A percentile compares a stretch with the other conserved stretches of the same genome.
Conservation (phyloP, 2,113 vertebrate species). For the Brachyistius frenatus region DNA sequence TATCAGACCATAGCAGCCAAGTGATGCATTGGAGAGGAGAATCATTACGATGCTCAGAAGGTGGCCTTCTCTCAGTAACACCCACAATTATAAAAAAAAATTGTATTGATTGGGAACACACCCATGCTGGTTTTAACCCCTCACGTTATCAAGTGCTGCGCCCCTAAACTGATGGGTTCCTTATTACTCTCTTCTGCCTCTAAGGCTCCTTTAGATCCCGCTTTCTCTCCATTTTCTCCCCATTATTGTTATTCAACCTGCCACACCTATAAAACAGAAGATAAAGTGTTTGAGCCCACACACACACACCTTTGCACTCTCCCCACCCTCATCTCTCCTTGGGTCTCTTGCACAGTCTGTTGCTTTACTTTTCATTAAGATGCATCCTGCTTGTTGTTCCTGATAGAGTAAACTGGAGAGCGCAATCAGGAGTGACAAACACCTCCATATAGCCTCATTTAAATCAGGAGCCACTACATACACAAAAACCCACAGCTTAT, state of each 20-base stretch:
- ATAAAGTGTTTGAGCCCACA: background rate
- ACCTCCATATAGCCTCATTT: constrained; percentile 2
- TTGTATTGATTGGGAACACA: constrained; percentile 50
- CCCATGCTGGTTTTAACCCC: constrained; percentile 62
- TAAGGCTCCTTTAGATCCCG: constrained; percentile 3
- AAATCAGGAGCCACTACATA: constrained; percentile 4
- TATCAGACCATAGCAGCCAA: constrained; percentile 63
- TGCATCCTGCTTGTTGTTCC: constrained; percentile 36
- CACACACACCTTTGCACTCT: background rate
- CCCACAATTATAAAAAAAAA: constrained; percentile 54
- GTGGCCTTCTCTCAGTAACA: constrained; percentile 42
- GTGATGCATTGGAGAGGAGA: constrained; percentile 51
- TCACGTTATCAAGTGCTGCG: constrained; percentile 45
- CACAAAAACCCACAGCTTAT: constrained; percentile 9
- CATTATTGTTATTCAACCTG: constrained; percentile 15
- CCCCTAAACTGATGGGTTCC: constrained; percentile 37
- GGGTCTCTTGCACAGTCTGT: constrained; percentile 3
- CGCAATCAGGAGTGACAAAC: constrained; percentile 64
- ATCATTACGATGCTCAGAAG: constrained; percentile 58
- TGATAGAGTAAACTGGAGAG: constrained; percentile 24
- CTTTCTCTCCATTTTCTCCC: background rate
- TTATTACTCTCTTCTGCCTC: constrained; percentile 38
- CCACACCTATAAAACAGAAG: background rate
- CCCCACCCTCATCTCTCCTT: background rate
- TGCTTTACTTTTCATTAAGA: constrained; percentile 56